Evolutionary conservation across 2,797 vertebrate species (phyloP).

Genomic region (Synanceia verrucosa): DNA sequence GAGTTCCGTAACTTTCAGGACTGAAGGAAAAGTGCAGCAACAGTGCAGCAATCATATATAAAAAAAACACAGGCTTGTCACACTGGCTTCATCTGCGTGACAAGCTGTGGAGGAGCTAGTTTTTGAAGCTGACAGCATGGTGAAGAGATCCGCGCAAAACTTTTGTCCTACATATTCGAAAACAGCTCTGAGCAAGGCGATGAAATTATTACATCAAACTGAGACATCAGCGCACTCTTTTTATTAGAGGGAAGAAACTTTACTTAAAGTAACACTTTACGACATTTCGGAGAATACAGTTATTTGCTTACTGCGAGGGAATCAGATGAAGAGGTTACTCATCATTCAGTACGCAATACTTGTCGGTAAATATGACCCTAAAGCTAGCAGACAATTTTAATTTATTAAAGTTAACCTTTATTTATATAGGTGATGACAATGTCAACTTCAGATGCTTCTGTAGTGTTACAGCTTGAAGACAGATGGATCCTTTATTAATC

Average conservation of each 20-base stretch:
- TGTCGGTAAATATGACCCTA: neutral
- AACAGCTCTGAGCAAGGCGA: constrained; percentile 53
- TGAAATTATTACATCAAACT: constrained; percentile 76
- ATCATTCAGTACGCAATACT: neutral
- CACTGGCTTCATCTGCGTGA: constrained; percentile 49
- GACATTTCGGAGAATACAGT: constrained; percentile 9
- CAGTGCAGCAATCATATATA: constrained; percentile 41
- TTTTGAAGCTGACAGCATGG: constrained; percentile 48
- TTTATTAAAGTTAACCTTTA: too few relatives aligned
- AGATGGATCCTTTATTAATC: too few relatives aligned
- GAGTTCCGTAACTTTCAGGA: constrained; percentile 45
- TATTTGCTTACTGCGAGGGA: neutral
- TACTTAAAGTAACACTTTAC: constrained; percentile 5
- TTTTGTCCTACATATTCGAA: constrained; percentile 59
- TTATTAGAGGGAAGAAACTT: constrained; percentile 24
- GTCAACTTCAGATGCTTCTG: too few relatives aligned
- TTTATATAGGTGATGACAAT: too few relatives aligned
- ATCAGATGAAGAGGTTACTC: neutral
- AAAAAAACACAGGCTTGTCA: constrained; percentile 41
- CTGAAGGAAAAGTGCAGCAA: constrained; percentile 43
- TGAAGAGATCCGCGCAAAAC: constrained; percentile 54
- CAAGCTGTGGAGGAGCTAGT: constrained; percentile 25
- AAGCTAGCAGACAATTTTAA: neutral
- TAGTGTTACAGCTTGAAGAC: too few relatives aligned
- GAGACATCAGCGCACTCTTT: constrained; percentile 45